A percentile compares a stretch with the other conserved stretches of the same genome.
These are phyloP conservation scores for Tachuris rubrigastra DNA, from an alignment of 2,113 vertebrate species.

Conservation along the genomic window DNA sequence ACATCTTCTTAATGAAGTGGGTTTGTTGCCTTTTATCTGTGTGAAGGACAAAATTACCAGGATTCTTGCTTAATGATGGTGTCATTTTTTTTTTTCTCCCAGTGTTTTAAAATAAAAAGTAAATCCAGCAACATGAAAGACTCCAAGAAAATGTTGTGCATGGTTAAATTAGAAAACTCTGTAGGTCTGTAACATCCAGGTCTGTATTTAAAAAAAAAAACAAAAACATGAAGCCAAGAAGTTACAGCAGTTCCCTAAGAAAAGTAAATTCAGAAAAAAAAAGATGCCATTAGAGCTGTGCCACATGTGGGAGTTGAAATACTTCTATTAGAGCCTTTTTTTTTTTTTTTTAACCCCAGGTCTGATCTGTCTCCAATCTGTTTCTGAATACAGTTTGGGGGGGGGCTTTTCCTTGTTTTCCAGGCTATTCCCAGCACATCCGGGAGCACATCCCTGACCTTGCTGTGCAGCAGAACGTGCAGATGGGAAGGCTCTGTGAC, in stretches of 20 bases:
- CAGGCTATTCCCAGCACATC: slow-evolving; percentile 78
- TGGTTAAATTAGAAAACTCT: neutral
- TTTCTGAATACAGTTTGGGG: neutral
- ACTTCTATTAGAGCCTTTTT: neutral
- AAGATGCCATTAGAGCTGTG: neutral
- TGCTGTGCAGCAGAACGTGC: slow-evolving; percentile 80
- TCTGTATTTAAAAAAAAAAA: slow-evolving; percentile 3
- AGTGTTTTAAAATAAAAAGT: neutral
- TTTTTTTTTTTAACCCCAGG: neutral
- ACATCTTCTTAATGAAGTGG: slow-evolving; percentile 54
- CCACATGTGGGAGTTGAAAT: neutral
- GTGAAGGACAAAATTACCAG: slow-evolving; percentile 26
- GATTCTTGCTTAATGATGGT: slow-evolving; percentile 26
- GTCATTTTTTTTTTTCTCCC: neutral
- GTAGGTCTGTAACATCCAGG: neutral
- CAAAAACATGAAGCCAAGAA: neutral
- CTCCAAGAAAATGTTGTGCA: neutral
- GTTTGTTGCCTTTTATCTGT: slow-evolving; percentile 61
- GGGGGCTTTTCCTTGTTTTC: slow-evolving; percentile 32
- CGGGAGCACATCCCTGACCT: slow-evolving; percentile 72
- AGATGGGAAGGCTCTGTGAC: slow-evolving; percentile 87
- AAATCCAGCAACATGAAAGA: neutral
- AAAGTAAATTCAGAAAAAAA: neutral
- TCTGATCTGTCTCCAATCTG: neutral
- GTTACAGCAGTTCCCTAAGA: neutral